Base-by-base conservation (phyloP, 2,888 invertebrate genomes). In the Disparrhopalites patrizii region DNA sequence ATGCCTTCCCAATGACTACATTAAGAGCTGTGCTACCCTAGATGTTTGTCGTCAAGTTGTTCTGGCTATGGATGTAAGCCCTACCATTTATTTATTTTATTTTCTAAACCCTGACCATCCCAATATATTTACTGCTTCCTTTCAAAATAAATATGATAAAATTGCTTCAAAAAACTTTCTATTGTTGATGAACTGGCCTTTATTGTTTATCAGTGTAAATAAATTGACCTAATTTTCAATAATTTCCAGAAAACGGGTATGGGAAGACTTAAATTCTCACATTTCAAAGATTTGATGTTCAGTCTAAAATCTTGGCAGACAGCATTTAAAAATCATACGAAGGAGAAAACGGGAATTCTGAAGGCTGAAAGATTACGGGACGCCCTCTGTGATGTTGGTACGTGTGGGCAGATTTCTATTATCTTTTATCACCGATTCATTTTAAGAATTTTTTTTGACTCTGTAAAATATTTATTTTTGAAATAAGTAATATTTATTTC, bases 31-130 rank as follows among this genome's bases (percentile, higher is more conserved):
- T 79, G 93, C 93, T 1, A 91, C 90, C 18, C 86, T 93, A 75
- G 93, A 93, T 79, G 93, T 94, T 1, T 94, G 94, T 77, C 83
- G 93, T 67, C 93, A 93, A 80, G 91, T 93, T 8, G 88, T 94
- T 23, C 83, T 93, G 1, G 87, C 93, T 7, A 85, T 93, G 81
- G 93, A 93, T 81, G 91, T 91, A 87, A 87, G 88, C 86, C n/a
- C n/a, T n/a, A n/a, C n/a, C n/a, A 36, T 36, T 36, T 7, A 10
- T 36, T 36, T 15, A 36, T 36, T 36, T 36, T 36, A 15, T 36
- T 36, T 15, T 15, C 36, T 36, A 36, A 36, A 15, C 8, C 7
- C n/a, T n/a, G n/a, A n/a, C n/a, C n/a, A n/a, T n/a, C n/a, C n/a
- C n/a, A n/a, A n/a, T n/a, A n/a, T n/a, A n/a, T n/a, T n/a, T n/a